Evolutionary conservation across 2,113 vertebrate species (phyloP), one percentile per base, ranked within the genome.

Genomic region (Centropristis striata): DNA sequence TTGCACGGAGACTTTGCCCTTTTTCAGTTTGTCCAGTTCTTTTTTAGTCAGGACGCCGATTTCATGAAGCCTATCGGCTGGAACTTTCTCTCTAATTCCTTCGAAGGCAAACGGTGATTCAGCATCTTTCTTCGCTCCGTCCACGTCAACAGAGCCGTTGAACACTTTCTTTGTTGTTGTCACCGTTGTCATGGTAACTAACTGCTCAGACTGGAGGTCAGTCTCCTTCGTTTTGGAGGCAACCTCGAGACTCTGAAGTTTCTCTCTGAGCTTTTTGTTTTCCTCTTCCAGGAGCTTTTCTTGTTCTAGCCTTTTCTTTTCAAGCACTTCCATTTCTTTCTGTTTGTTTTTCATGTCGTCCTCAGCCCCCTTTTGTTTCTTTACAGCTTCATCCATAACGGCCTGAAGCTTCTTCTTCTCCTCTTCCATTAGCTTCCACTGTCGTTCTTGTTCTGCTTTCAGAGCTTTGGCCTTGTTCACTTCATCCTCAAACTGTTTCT

Each of bases 251-350:
- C 88, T 94, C 90, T 96, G 92, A 0, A 99, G 96, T 70, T 92
- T 96, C 63, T 98, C 96, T 10, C 96, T 92, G 13, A 99, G 95
- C 81, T 96, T 95, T 88, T 95, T 95, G 91, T 99, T 99, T 89
- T 99, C 98, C 20, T 97, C 97, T 0, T 91, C 97, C 74, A 98
- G 86, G 4, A 96, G 94, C 18, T 95, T 95, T 84, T 99, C 98
- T 89, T 98, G 97, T 63, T 97, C 94, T 79, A 92, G 93, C 21
- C 95, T 94, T 78, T 95, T 96, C 88, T 81, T 95, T 72, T 98
- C 96, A 59, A 98, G 92, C 23, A 87, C 85, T 63, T 97, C 96
- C 70, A 99, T 95, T 85, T 99, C 97, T 50, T 96, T 97, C 83
- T 98, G 97, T 87, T 97, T 97, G 59, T 89, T 96, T 7, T 88